Evolutionary conservation across 2,797 vertebrate genomes (phyloP), one percentile per base, ranked within the genome.

Genomic region (Rhincodon typus): DNA sequence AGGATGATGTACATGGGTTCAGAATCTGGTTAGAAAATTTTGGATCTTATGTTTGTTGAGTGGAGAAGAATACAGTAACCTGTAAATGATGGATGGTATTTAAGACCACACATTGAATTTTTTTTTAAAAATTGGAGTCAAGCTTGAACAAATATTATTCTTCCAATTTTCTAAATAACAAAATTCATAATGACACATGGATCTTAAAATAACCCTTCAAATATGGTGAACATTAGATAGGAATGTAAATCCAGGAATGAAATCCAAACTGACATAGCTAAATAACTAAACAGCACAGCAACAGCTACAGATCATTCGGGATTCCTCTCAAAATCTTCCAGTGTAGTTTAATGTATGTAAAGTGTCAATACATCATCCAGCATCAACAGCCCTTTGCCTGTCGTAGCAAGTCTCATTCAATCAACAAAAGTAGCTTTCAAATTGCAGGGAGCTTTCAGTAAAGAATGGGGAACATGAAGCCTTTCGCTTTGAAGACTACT

Each of bases 91-190:
- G 25, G 67, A 46, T 50, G 69, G 27, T 34, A 46, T 50, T 69
- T 69, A 69, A 70, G 21, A 38, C 70, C 69, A 69, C 25, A 10
- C 66, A 70, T n/a, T 3, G 62, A 42, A 12, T 30, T 42, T 42
- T 30, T 38, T 50, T 69, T 69, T 46, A 53, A 91, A 72, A 72
- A 46, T 53, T 30, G 67, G 69, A 69, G 67, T 70, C 93, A 50
- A 72, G 93, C 93, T 70, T 27, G 93, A 74, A 94, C 93, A 94
- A 94, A 74, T 94, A n/a, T 69, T 69, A 94, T 42, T 94, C 91
- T 25, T 69, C 46, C 67, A 13, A 66, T 27, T 70, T 94, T 42
- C 67, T 46, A 74, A 70, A 12, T 72, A 72, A 72, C 69, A 70
- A 72, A 3, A 94, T 94, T 94, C 93, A 70, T 25, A 70, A 69